A percentile compares a stretch with the other conserved stretches of the same genome.
phyloP scores from a whole-genome alignment of 2,113 vertebrate genomes.

The Chascanopsetta lugubris region DNA sequence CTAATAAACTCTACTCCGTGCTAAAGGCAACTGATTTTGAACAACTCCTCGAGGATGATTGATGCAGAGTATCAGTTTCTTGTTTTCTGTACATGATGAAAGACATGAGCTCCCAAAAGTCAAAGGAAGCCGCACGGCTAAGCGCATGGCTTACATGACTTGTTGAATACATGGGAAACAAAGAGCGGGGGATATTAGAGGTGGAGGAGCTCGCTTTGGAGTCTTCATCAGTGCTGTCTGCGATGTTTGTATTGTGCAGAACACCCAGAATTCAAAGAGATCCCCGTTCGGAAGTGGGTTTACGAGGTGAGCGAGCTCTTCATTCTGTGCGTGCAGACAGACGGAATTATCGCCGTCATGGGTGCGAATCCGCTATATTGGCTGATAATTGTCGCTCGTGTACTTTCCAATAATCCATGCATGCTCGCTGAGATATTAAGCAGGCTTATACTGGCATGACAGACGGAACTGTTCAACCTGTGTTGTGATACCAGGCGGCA shows the following conservation, averaged over 20 bases:
- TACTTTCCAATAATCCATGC: conserved; percentile 75
- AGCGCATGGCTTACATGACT: conserved; percentile 54
- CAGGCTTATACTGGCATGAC: conserved; percentile 69
- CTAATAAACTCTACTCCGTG: conserved; percentile 6
- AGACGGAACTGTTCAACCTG: conserved; percentile 69
- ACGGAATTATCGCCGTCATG: conserved; percentile 53
- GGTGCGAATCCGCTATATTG: conserved; percentile 56
- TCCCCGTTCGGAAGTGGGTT: conserved; percentile 44
- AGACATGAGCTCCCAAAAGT: neutral
- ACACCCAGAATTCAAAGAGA: conserved; percentile 70
- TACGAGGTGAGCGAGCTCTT: conserved; percentile 43
- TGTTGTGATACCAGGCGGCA: conserved; percentile 47
- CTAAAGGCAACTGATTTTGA: conserved; percentile 20
- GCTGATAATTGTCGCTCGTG: conserved; percentile 66
- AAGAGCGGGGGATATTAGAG: conserved; percentile 36
- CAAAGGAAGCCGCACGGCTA: neutral
- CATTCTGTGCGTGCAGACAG: conserved; percentile 38
- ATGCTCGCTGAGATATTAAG: conserved; percentile 70
- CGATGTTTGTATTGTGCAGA: conserved; percentile 54
- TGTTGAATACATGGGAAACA: conserved; percentile 66
- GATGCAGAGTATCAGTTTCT: conserved; percentile 10
- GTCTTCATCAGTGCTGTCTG: conserved; percentile 43
- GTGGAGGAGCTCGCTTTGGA: conserved; percentile 30
- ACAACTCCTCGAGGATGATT: neutral
- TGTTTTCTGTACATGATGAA: neutral